These are phyloP conservation scores for Metaphire vulgaris DNA, from an alignment of 1,140 invertebrate species.

Conservation along the genomic window DNA sequence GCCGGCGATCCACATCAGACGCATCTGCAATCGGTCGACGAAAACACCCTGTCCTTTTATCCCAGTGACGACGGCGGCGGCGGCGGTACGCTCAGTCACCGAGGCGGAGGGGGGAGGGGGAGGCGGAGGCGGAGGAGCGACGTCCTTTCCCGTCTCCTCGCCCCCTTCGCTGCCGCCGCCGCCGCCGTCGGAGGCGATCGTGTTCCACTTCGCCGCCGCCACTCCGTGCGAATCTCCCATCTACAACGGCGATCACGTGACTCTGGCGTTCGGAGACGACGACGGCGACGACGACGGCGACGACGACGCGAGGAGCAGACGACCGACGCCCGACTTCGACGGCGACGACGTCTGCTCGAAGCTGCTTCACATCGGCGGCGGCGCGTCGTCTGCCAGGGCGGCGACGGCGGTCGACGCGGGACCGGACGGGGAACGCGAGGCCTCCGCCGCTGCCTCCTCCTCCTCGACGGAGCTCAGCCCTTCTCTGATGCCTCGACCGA, in stretches of 20 bases:
- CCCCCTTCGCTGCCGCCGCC: neutral
- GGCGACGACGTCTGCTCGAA: neutral
- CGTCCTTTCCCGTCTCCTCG: too few species aligned
- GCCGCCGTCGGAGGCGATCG: constrained; percentile 31
- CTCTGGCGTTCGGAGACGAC: neutral
- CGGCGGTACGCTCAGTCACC: too few species aligned
- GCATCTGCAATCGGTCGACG: too few species aligned
- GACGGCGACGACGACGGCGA: neutral
- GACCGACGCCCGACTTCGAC: neutral
- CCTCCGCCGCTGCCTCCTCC: neutral
- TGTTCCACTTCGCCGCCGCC: constrained; percentile 45
- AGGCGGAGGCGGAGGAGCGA: too few species aligned
- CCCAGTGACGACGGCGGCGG: too few species aligned
- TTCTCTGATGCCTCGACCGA: neutral
- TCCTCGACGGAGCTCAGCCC: neutral
- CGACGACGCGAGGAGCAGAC: neutral
- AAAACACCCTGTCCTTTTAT: too few species aligned
- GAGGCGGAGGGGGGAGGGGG: too few species aligned
- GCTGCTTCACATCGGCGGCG: neutral
- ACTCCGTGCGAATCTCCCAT: constrained; percentile 42
- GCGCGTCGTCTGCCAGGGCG: too few species aligned
- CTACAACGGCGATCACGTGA: neutral
- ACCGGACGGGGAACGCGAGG: too few species aligned
- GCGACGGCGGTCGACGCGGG: too few species aligned
- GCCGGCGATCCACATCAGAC: too few species aligned